Base-by-base conservation (phyloP, 2,888 invertebrate species). In the Thecophora atra region DNA sequence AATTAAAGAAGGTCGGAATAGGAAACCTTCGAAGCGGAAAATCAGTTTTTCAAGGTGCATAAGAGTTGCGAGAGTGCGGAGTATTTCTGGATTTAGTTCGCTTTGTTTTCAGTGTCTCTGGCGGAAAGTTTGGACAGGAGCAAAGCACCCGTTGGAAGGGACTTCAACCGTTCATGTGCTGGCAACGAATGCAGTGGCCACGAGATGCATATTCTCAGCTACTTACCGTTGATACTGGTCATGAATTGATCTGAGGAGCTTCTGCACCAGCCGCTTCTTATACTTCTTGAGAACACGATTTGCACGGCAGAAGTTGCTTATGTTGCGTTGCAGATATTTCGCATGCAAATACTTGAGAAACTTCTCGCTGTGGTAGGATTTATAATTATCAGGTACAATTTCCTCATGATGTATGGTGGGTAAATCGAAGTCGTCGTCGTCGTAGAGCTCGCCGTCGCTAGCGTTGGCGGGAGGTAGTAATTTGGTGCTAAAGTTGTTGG, bases 361-460 rank as follows among this genome's bases (percentile, higher is more conserved):
- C 72, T 81, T 78, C 67, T 83, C 81, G n/a, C 80, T 79, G 68
- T 82, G 79, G 74, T 80, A 81, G 66, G 78, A 79, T 73, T 79
- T 77, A 74, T 78, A 79, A 76, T 84, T 81, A 54, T 84, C 84
- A 77, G 84, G 83, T 78, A 84, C 83, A 67, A 83, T 82, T 79
- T 85, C 85, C 79, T 85, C 85, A 78, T 85, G 85, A 76, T 83
- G 86, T 68, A 86, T 81, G 44, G 82, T 78, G 68, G 82, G 81
- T n/a, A 77, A 72, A 73, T 82, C 81, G 44, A 78, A 81, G 7
- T 78, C 68, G 28, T 71, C 72, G 62, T 71, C 58, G 17, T 64
- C 24, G 58, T 68, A 56, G 42, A 58, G 58, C 65, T 63, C 54
- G n/a, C 42, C 30, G 15, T 66, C 65, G 37, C 51, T 42, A 21